These are phyloP conservation scores for Plebejus melissa DNA, from an alignment of 2,888 invertebrate genomes.

Conservation along the genomic window DNA sequence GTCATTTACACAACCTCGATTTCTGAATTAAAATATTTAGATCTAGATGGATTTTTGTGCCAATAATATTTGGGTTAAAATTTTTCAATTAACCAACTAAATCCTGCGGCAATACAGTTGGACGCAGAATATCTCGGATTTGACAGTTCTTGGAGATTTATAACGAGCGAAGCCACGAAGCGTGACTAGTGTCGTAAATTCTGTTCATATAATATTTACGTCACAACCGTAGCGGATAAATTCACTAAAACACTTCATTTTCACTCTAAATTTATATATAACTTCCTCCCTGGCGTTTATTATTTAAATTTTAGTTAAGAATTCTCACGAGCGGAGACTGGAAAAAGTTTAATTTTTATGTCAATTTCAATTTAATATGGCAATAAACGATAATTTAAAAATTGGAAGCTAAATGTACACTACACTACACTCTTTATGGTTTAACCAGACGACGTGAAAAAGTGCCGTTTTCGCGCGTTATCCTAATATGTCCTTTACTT, in stretches of 20 bases:
- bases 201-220: slow-evolving; percentile 11
- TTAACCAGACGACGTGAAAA: too few species aligned
- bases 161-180: slow-evolving; percentile 13
- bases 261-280: not conserved
- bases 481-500: too few species aligned
- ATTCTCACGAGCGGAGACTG: not conserved
- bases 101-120: not conserved
- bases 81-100: not conserved
- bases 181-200: slow-evolving; percentile 15
- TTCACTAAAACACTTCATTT: slow-evolving; percentile 13
- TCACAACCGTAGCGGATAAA: slow-evolving; percentile 9
- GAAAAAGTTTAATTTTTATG: not conserved
- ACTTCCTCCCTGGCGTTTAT: not conserved
- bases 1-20: too few species aligned
- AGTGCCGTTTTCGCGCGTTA: too few species aligned
- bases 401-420: too few species aligned
- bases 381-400: not conserved
- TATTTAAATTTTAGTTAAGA: slow-evolving; percentile 13
- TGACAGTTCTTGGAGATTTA: not conserved
- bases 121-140: not conserved
- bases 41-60: not conserved
- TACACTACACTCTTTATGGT: too few species aligned
- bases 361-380: not conserved
- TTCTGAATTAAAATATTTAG: not conserved
- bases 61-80: not conserved